A percentile compares a stretch with the other conserved stretches of the same genome.
Evolutionary conservation across 1,140 invertebrate genomes (phyloP).

Genomic region (Chionoecetes opilio): DNA sequence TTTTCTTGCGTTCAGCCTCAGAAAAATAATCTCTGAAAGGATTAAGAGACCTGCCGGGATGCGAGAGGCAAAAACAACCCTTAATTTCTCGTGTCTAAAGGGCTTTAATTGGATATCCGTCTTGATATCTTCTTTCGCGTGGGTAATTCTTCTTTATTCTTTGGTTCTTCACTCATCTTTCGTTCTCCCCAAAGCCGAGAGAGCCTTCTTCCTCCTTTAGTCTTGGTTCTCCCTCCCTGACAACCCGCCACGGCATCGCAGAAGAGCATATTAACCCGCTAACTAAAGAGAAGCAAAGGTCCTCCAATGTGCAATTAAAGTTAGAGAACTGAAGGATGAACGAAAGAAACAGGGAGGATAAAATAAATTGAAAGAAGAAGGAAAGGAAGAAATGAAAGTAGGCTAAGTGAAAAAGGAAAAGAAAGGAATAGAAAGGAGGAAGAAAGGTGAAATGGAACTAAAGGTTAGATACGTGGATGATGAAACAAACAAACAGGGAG

Average conservation of each 20-base stretch:
- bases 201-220: not conserved
- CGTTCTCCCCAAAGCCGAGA: too few relatives aligned
- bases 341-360: too few relatives aligned
- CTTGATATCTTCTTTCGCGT: not conserved
- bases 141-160: not conserved
- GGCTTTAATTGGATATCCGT: not conserved
- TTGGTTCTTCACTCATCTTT: not conserved
- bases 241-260: not conserved
- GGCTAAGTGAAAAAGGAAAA: too few relatives aligned
- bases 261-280: not conserved
- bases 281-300: too few relatives aligned
- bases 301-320: too few relatives aligned
- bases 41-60: slow-evolving; percentile 23
- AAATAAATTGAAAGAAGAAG: too few relatives aligned
- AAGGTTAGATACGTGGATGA: too few relatives aligned
- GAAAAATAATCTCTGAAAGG: slow-evolving; percentile 51
- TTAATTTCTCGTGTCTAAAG: not conserved
- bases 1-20: slow-evolving; percentile 38
- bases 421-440: not conserved
- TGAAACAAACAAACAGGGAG: too few relatives aligned
- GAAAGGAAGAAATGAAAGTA: not conserved
- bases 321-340: too few relatives aligned
- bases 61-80: not conserved
- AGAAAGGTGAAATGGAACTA: not conserved
- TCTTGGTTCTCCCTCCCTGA: not conserved